Evolutionary conservation across 2,797 vertebrate species (phyloP).

Genomic region (Psittacula derbiana): DNA sequence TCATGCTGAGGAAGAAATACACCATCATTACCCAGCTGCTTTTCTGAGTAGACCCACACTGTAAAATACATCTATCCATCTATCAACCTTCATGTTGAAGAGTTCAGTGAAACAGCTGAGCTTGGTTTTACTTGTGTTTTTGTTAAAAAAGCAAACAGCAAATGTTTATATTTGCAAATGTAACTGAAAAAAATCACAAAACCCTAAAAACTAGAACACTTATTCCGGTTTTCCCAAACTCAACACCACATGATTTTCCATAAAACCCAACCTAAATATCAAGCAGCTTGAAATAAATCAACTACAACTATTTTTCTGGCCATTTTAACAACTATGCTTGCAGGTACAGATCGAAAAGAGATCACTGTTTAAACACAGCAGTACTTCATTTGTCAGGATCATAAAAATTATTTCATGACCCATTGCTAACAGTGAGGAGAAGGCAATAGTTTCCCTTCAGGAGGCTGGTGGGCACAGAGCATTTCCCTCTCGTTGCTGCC

Average conservation of each 20-base stretch:
- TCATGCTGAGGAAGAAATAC: constrained; percentile 9
- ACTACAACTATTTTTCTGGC: background rate
- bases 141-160: background rate
- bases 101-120: background rate
- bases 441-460: background rate
- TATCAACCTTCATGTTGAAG: background rate
- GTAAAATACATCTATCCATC: background rate
- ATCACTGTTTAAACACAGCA: background rate
- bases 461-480: background rate
- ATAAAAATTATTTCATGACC: background rate
- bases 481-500: background rate
- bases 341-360: background rate
- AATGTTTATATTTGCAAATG: background rate
- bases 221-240: background rate
- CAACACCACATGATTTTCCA: background rate
- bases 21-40: background rate
- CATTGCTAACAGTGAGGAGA: background rate
- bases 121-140: background rate
- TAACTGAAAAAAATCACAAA: background rate
- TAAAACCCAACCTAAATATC: background rate
- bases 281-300: background rate
- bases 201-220: background rate
- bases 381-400: background rate
- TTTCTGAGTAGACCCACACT: background rate
- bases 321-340: background rate